A percentile compares a stretch with the other conserved stretches of the same genome.
Conservation (phyloP, 2,888 invertebrate genomes). For the Phalera bucephala region DNA sequence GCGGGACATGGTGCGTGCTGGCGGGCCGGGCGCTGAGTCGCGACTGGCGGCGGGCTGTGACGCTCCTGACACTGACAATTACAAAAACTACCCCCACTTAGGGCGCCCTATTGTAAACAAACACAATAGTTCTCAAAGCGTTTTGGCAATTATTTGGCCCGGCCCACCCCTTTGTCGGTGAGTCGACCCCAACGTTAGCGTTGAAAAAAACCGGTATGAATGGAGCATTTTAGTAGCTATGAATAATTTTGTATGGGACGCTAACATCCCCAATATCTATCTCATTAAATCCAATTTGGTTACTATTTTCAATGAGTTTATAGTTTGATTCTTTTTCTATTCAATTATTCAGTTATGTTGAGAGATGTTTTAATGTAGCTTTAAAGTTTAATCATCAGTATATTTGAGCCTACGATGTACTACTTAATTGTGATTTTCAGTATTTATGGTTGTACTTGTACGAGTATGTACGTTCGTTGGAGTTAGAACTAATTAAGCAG, state of each 20-base stretch:
- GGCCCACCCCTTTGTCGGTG: slow-evolving; percentile 79
- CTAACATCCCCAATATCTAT: slow-evolving; percentile 77
- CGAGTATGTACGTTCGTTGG: too few species aligned
- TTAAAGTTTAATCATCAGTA: too few species aligned
- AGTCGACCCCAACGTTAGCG: slow-evolving; percentile 70
- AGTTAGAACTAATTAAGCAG: too few species aligned
- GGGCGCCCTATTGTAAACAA: slow-evolving; percentile 77
- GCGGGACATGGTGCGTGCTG: slow-evolving; percentile 85
- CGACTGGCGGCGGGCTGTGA: slow-evolving; percentile 64
- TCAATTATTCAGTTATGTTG: slow-evolving; percentile 20
- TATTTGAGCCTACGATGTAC: too few species aligned
- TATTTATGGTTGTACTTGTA: too few species aligned
- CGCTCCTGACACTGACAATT: slow-evolving; percentile 72
- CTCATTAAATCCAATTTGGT: slow-evolving; percentile 79
- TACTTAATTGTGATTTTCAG: too few species aligned
- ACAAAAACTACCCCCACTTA: slow-evolving; percentile 83
- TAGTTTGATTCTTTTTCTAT: slow-evolving; percentile 28
- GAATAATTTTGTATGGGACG: slow-evolving; percentile 80
- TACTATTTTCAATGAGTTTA: slow-evolving; percentile 61
- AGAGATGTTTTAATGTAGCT: too few species aligned
- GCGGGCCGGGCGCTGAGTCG: slow-evolving; percentile 46
- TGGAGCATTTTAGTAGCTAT: slow-evolving; percentile 79
- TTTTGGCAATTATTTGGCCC: slow-evolving; percentile 82
- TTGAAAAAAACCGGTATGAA: slow-evolving; percentile 66
- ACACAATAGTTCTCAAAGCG: slow-evolving; percentile 80